Conservation (phyloP, 1,140 invertebrate species). For the Oedothorax gibbosus region DNA sequence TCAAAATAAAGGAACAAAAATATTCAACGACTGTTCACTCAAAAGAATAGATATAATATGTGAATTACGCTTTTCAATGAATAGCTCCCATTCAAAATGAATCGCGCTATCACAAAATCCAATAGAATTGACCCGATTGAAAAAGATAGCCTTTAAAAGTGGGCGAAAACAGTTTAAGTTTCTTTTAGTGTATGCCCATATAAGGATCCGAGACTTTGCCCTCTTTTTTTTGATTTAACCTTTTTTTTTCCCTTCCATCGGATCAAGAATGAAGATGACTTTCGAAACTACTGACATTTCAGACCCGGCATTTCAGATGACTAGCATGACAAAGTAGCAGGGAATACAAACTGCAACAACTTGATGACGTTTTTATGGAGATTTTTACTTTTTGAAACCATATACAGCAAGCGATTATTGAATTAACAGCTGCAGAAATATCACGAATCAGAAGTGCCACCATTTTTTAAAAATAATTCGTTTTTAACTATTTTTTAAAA, state of each 20-base stretch:
- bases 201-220: constrained; percentile 18
- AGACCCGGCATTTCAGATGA: constrained; percentile 1
- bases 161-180: constrained; percentile 19
- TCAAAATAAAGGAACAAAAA: too few relatives aligned
- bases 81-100: not conserved
- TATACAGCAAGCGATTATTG: not conserved
- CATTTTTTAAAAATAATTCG: too few relatives aligned
- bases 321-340: not conserved
- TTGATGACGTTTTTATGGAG: too few relatives aligned
- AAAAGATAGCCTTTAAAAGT: constrained; percentile 20
- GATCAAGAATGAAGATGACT: constrained; percentile 6
- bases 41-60: too few relatives aligned
- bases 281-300: not conserved
- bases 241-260: not conserved
- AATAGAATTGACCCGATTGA: constrained; percentile 26
- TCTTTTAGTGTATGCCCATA: constrained; percentile 14
- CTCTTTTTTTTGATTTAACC: not conserved
- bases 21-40: too few relatives aligned
- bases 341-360: not conserved
- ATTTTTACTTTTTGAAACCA: too few relatives aligned
- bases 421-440: not conserved
- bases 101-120: constrained; percentile 9
- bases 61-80: too few relatives aligned
- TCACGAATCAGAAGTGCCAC: not conserved
- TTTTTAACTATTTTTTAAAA: too few relatives aligned